Evolutionary conservation across 2,113 vertebrate genomes (phyloP), one percentile per base, ranked within the genome.

Genomic region (Bungarus multicinctus): DNA sequence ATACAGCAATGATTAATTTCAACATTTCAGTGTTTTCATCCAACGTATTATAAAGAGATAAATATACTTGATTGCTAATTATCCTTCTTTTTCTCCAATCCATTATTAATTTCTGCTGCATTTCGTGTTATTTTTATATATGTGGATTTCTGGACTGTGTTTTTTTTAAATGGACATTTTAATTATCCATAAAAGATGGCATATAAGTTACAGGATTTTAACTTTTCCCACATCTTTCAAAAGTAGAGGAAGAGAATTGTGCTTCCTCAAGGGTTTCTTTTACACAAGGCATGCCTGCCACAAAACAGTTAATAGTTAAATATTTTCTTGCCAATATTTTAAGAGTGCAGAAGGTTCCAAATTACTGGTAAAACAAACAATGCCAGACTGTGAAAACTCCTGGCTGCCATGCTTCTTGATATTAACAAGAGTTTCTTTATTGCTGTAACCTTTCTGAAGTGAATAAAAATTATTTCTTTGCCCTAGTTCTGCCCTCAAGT

Each of bases 341-440:
- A 98, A 98, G 98, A 98, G 98, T 97, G 97, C 97, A 98, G 97
- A 97, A 98, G 97, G 97, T 98, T 98, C 98, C 98, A 98, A 98
- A 98, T 98, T 98, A 97, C 98, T 98, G 97, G 97, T 98, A 98
- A 98, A 98, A 98, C 97, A 98, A 98, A 98, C 97, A 98, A 98
- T 98, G 98, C 97, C 97, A 97, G 97, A 97, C 98, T 98, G 97
- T 98, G 97, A 98, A 98, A 98, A 97, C 97, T 97, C 96, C 97
- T 98, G 98, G 97, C 98, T 98, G 97, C 98, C 97, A 97, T 94
- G 96, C 95, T 97, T 98, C 97, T 97, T 97, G 96, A 98, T 97
- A 96, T 97, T 98, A 98, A 98, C 98, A 98, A 98, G 98, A 98
- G 97, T 97, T 97, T 97, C 98, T 98, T 98, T 98, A 98, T 98